Evolutionary conservation across 2,113 vertebrate genomes (phyloP).

Genomic region (Pipa parva): DNA sequence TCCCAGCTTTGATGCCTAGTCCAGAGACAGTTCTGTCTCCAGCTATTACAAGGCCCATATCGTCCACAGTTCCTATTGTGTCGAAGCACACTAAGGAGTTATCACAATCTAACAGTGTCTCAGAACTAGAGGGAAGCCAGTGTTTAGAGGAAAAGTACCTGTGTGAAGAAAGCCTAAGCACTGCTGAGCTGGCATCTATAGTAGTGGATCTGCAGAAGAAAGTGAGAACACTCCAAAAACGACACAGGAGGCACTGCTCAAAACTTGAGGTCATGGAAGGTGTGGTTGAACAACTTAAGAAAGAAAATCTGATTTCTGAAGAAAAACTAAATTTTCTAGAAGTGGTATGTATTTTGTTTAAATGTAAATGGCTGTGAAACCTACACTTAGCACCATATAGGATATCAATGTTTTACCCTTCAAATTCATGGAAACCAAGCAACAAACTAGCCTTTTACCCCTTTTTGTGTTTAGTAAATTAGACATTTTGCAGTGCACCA

Average conservation of each 20-base stretch:
- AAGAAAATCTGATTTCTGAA: conserved; percentile 58
- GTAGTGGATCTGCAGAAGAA: conserved; percentile 62
- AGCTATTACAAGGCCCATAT: conserved; percentile 60
- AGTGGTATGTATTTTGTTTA: conserved; percentile 49
- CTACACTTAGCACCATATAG: no score
- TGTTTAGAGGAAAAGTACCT: not conserved
- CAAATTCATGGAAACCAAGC: no score
- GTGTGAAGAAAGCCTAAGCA: conserved; percentile 46
- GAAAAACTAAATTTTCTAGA: conserved; percentile 57
- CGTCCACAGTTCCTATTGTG: conserved; percentile 65
- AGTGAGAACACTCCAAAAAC: conserved; percentile 65
- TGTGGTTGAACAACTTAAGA: conserved; percentile 60
- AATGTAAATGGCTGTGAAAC: no score
- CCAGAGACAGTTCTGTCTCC: conserved; percentile 62
- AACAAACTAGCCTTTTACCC: no score
- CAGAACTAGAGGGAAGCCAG: conserved; percentile 26
- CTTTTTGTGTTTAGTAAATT: no score
- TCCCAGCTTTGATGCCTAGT: not conserved
- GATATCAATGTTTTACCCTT: no score
- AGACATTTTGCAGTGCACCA: no score
- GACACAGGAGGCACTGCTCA: conserved; percentile 63
- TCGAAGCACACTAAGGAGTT: conserved; percentile 50
- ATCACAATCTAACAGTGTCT: not conserved
- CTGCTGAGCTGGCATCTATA: conserved; percentile 57
- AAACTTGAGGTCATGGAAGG: conserved; percentile 67